Evolutionary conservation across 2,888 invertebrate genomes (phyloP), one percentile per base, ranked within the genome.

Genomic region (Stratiomys singularior): DNA sequence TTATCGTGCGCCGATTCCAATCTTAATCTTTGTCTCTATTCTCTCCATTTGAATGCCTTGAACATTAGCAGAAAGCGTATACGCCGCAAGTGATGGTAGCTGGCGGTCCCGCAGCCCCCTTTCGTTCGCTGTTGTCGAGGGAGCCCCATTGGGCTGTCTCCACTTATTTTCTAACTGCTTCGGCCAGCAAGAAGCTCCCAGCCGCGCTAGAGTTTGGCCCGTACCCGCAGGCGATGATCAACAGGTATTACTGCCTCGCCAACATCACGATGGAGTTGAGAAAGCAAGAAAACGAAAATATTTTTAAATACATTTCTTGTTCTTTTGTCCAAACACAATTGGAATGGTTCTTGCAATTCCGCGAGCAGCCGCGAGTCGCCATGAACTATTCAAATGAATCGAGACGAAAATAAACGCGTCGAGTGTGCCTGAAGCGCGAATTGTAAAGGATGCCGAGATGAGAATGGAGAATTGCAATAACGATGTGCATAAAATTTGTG

Each of bases 1-100:
- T 72, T 72, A 72, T 72, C 28, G 72, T 72, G 72, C 56, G 58
- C 72, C 56, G 72, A 72, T 72, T 72, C 30, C 28, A 30, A 72
- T 72, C 58, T 72, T 72, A 28, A 47, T 47, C 56, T 72, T 28
- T 56, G 72, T 72, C 72, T 67, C 67, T 44, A 46, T 46, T 67
- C 64, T 64, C 64, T 15, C 27, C 72, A 56, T 72, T 72, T 72
- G 72, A 56, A 72, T 72, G 23, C 9, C 67, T 58, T 18, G 4
- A 18, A 30, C 27, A 69, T 69, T 47, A 47, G 47, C n/a, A 47
- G 15, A 47, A 71, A 52, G 18, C 15, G 11, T 52, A 52, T 52
- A 18, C 4, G 15, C 52, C 15, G 4, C 18, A 52, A 15, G 18
- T 52, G 52, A 37, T 37, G 37, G 37, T 5, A 37, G 37, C 37